Base-by-base conservation (phyloP, 2,888 invertebrate species). In the Neocrepidodera transversa region DNA sequence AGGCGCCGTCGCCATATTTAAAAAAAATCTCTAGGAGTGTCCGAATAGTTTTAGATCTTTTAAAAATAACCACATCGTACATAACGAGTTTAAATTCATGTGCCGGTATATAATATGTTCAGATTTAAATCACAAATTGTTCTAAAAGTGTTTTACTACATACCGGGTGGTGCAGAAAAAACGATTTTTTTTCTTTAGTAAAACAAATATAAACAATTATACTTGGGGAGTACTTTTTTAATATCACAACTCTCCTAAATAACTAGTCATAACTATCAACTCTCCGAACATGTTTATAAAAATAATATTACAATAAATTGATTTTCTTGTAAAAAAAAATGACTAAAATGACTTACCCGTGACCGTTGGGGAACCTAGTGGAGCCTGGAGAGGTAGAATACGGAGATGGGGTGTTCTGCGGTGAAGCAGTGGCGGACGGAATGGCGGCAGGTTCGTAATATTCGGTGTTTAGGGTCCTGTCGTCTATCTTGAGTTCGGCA, bases 371-470 rank as follows among this genome's bases (percentile, higher is more conserved):
- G 77, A 81, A 81, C 71, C 81, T 76, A 69, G 75, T 73, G 74
- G 74, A 70, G 66, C 84, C 84, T 75, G 85, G 85, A 77, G 85
- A 85, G 79, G 85, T 84, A 75, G 85, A 84, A 81, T 85, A 85
- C 75, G 84, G 83, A 72, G 85, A 85, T 71, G 76, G 74, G 70
- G 71, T 75, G 71, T 74, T 62, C 83, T 77, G 82, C 82, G 76
- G 83, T 82, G 68, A 83, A 13, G 61, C 61, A 47, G 84, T 83
- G 74, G 85, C 83, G 82, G 87, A 82, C 79, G 87, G 86, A 80
- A 87, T 87, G 81, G 87, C 86, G 74, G 87, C 85, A 74, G 93
- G 93, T 82, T 94, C 93, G 84, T 93, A 93, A 84, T 94, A 95
- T 82, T 93, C 92, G 76, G 92, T 94, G 80, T 91, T 91, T 82